Base-by-base conservation (phyloP, 1,140 invertebrate species). In the Reticulitermes speratus region DNA sequence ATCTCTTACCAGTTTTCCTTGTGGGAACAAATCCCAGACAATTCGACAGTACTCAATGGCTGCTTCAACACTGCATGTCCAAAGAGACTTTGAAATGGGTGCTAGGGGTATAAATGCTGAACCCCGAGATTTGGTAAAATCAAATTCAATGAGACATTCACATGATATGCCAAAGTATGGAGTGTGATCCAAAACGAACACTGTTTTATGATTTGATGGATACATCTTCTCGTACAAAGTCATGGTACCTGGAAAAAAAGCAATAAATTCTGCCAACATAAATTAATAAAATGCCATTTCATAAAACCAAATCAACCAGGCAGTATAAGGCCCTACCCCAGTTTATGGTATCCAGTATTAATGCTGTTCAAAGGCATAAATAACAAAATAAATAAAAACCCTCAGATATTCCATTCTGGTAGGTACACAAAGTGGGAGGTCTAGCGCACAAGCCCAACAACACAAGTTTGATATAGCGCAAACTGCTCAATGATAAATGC, bases 11-110 rank as follows among this genome's bases (percentile, higher is more conserved):
- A 98, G 91, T 94, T 97, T 97, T 87, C 95, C 95, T 69, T 93
- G 92, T 1, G 97, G 97, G 92, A 98, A 99, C 44, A 99, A 93
- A 92, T 99, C 98, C 97, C 97, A 99, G 14, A 98, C 97, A 88
- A 99, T 98, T 44, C 98, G 93, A 89, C 97, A 98, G 90, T 99
- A 99, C 92, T 99, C 98, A 84, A 98, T 94, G 7, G 97, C 95
- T 9, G 97, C 96, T 93, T 99, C 98, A 3, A 99, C 96, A 89
- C 96, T 96, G 89, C 96, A 98, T 2, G 98, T 99, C 98, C 98
- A 99, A 83, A 99, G 89, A 16, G 97, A 96, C 91, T 99, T 99
- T 81, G 93, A 95, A 87, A 98, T 95, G 1, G 97, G 96, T 12
- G 95, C 93, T 23, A 96, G 91, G 25, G 95, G 95, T 90, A 96